phyloP scores from a whole-genome alignment of 2,797 vertebrate species.

The Poeciliopsis presidionis region DNA sequence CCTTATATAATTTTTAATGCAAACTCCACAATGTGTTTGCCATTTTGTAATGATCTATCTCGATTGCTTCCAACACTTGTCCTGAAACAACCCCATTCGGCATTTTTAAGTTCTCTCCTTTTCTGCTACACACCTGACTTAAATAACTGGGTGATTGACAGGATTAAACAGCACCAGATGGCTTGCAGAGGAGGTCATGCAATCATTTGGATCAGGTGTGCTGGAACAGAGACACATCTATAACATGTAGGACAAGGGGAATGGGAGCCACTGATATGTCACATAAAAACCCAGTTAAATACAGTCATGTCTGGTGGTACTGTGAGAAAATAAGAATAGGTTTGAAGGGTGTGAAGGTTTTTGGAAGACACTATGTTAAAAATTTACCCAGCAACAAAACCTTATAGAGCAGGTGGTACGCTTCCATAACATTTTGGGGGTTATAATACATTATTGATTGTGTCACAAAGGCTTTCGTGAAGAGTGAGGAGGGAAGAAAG shows the following conservation, averaged over 20 bases:
- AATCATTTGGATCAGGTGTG: no score
- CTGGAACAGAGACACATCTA: no score
- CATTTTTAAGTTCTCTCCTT: no score
- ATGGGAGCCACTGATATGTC: background rate
- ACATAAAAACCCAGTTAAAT: background rate
- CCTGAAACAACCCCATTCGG: no score
- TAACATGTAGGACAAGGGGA: no score
- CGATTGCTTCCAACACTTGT: no score
- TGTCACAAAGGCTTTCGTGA: conserved; percentile 52
- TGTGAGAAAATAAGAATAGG: background rate
- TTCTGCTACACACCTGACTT: no score
- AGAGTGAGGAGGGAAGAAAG: conserved; percentile 30
- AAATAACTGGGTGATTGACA: no score
- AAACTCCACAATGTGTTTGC: background rate
- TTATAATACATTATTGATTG: conserved; percentile 67
- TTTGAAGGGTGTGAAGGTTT: background rate
- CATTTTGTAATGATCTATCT: background rate
- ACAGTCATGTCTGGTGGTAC: background rate
- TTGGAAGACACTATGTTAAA: background rate
- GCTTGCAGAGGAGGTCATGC: no score
- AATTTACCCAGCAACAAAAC: conserved; percentile 16
- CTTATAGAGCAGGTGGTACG: conserved; percentile 12
- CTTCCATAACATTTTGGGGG: conserved; percentile 49
- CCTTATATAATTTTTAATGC: background rate
- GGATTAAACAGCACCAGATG: no score